Evolutionary conservation across 2,113 vertebrate species (phyloP), one percentile per base, ranked within the genome.

Genomic region (Indicator indicator): DNA sequence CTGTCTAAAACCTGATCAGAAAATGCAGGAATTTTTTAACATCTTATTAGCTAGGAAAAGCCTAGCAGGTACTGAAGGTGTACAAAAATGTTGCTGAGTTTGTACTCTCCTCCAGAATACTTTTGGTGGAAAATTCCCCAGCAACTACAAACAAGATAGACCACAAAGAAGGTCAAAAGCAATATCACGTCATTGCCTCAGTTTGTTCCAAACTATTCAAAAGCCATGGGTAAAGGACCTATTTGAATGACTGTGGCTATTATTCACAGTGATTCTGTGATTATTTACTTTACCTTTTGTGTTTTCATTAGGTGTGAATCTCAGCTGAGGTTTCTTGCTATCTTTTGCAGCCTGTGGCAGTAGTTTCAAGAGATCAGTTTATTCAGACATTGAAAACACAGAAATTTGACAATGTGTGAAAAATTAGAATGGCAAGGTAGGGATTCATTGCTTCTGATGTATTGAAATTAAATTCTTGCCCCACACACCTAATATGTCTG

Each of bases 401-500:
- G 16, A 86, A 78, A 72, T 30, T 44, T 69, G 40, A 86, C 92
- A 95, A 96, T 2, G 5, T 63, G 40, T 84, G 84, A 92, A 94
- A 96, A 94, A 96, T 74, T 87, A 64, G 42, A 87, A 16, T 80
- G 33, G 70, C 75, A 91, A 95, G 20, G 33, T 62, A 93, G n/a
- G 69, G 86, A 90, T 81, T 96, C 30, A 26, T 50, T 56, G 77
- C 19, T 94, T 97, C 69, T 83, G 65, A 90, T 84, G 64, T 16
- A 72, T 30, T 62, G 79, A 86, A 96, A 90, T 93, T 12, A 93
- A 95, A 94, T 84, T 70, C 54, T 88, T 90, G 90, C 80, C 83
- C 74, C 73, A 19, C 74, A 62, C 46, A 90, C 72, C 74, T 85
- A 36, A 17, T 58, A 80, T 33, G 82, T 81, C 87, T 88, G 23